Evolutionary conservation across 2,888 invertebrate species (phyloP).

Genomic region (Netelia fuscicornis): DNA sequence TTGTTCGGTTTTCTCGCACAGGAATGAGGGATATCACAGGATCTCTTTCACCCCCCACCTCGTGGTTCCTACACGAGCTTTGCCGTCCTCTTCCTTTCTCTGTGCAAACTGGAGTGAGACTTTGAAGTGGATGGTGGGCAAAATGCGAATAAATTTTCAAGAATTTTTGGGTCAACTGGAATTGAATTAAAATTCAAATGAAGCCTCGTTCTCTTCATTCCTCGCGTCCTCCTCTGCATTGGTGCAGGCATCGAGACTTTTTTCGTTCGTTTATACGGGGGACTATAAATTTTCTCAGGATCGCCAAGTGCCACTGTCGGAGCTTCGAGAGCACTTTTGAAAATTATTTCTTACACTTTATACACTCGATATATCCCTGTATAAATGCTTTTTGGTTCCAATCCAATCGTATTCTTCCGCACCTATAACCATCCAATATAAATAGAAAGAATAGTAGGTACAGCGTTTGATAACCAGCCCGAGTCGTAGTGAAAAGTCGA

Average conservation of each 20-base stretch:
- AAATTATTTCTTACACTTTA: conserved; percentile 47
- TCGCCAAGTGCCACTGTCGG: conserved; percentile 9
- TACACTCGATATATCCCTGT: conserved; percentile 16
- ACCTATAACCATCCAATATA: no score
- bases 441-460: no score
- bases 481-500: no score
- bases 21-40: conserved; percentile 30
- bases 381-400: background rate
- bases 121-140: conserved; percentile 25
- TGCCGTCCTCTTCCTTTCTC: background rate
- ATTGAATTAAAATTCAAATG: conserved; percentile 67
- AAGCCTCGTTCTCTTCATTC: conserved; percentile 31
- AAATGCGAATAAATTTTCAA: conserved; percentile 60
- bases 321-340: conserved; percentile 36
- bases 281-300: conserved; percentile 48
- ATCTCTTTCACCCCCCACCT: conserved; percentile 24
- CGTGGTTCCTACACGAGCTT: conserved; percentile 31
- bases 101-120: conserved; percentile 33
- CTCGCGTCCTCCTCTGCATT: conserved; percentile 20
- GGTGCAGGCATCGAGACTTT: conserved; percentile 39
- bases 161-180: conserved; percentile 64
- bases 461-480: no score
- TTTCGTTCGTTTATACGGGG: conserved; percentile 40
- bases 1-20: conserved; percentile 47
- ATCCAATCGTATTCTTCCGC: background rate